A percentile compares a stretch with the other conserved stretches of the same genome.
phyloP scores from a whole-genome alignment of 2,888 invertebrate genomes.

The Brachynemurus nebulosus region DNA sequence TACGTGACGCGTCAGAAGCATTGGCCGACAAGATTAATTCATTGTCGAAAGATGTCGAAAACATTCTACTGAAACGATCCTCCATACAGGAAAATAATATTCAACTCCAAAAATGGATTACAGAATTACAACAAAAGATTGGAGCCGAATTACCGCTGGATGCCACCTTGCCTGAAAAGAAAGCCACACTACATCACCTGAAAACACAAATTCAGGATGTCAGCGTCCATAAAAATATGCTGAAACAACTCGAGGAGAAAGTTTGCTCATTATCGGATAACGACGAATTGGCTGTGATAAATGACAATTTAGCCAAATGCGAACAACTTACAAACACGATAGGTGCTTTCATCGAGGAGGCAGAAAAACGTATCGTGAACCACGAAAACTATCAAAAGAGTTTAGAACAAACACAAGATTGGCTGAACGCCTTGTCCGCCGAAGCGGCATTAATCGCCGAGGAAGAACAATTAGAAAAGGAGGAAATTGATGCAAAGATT shows the following conservation, averaged over 20 bases:
- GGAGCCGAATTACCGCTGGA: slow-evolving; percentile 56
- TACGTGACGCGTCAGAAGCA: slow-evolving; percentile 72
- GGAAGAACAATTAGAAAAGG: slow-evolving; percentile 64
- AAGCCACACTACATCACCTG: slow-evolving; percentile 67
- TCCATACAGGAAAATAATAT: slow-evolving; percentile 87
- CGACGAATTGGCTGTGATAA: slow-evolving; percentile 60
- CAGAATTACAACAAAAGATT: slow-evolving; percentile 61
- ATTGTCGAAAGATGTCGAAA: slow-evolving; percentile 77
- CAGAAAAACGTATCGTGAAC: slow-evolving; percentile 59
- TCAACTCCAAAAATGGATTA: slow-evolving; percentile 77
- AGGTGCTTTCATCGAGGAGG: slow-evolving; percentile 46
- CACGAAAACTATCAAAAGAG: slow-evolving; percentile 73
- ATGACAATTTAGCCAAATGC: slow-evolving; percentile 59
- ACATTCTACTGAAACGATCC: slow-evolving; percentile 75
- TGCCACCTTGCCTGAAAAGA: slow-evolving; percentile 76
- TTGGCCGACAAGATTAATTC: slow-evolving; percentile 73
- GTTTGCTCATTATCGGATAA: slow-evolving; percentile 65
- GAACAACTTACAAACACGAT: slow-evolving; percentile 51
- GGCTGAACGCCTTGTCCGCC: slow-evolving; percentile 62
- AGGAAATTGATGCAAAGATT: slow-evolving; percentile 62
- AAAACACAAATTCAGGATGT: slow-evolving; percentile 76
- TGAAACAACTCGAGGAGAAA: slow-evolving; percentile 73
- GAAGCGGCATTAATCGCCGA: slow-evolving; percentile 67
- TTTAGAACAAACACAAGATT: slow-evolving; percentile 71
- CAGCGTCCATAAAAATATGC: slow-evolving; percentile 66